Evolutionary conservation across 2,113 vertebrate species (phyloP), one percentile per base, ranked within the genome.

Genomic region (Pachypanchax playfairii): DNA sequence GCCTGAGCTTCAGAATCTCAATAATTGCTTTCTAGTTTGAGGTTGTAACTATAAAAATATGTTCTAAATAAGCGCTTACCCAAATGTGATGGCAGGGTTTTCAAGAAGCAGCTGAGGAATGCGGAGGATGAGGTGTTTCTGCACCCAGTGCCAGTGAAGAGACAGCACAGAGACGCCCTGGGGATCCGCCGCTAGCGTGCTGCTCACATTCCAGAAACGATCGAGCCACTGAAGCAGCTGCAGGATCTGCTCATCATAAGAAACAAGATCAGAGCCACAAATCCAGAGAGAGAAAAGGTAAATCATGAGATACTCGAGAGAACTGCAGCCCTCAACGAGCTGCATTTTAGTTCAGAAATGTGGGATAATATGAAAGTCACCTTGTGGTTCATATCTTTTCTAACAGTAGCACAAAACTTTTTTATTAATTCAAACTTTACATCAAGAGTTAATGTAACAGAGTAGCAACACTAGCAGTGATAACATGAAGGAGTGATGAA

Each of bases 91-190:
- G 3, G 88, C 82, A 10, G 91, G 84, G 2, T 92, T 91, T 71
- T 92, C 94, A 42, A 91, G 71, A 55, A 97, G 88, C 53, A 96
- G 91, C 61, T 90, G 89, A 5, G 96, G 94, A 51, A 95, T 89
- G 31, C 88, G 91, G 36, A 77, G 74, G 55, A 97, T 88, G 6
- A 96, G 88, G 77, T 96, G 92, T 47, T 99, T 98, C 75, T 92
- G 92, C 59, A 99, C 92, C 97, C 97, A 99, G 77, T 97, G 94
- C 97, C 97, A 99, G 83, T 99, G 97, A 53, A 99, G 89, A 1
- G 96, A 93, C 18, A 99, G 90, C 46, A 97, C 88, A 0, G 95
- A 90, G 60, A 98, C 65, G 17, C 95, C 95, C 1, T 90, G 59
- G 0, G 90, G 66, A 78, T 98, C 96, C 0, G 93, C 89, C 0